Base-by-base conservation (phyloP, 1,140 invertebrate species). In the Sinella curviseta region DNA sequence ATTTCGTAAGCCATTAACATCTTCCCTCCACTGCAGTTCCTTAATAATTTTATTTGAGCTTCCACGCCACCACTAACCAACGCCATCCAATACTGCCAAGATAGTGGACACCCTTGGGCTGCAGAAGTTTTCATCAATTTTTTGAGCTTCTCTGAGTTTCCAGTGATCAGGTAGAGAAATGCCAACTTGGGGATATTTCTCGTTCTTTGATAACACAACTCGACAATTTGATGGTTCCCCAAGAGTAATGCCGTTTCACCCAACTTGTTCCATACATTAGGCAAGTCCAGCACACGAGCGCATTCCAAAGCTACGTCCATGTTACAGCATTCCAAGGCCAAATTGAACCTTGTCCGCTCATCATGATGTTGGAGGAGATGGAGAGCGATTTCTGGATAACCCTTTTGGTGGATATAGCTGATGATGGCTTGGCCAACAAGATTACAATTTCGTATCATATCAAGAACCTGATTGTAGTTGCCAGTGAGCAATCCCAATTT, bases 101-200 rank as follows among this genome's bases (percentile, higher is more conserved):
- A 98, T 0, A 93, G 20, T 20, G 39, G 39, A 98, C 91, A 85
- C 99, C 98, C 86, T 97, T 98, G 14, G 96, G 89, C 39, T 98
- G 97, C 88, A 98, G 97, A 96, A 82, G 99, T 99, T 89, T 99
- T 99, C 88, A 96, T 98, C 97, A 99, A 99, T 88, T 99, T 99
- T 74, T 92, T 91, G 70, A 99, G 88, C 87, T 99, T 99, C 67
- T 99, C 98, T 83, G 99, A 88, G 88, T 99, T 99, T 26, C 98
- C 98, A 36, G 98, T 99, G 78, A 99, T 97, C 8, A 99, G 89
- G 87, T 99, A 99, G 12, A 99, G 89, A 89, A 99, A 99, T 2
- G 97, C 95, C 0, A 99, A 89, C 87, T 99, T 99, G 86, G 99
- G 97, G 88, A 99, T 99, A 89, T 99, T 98, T 88, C 99, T 99